phyloP scores from a whole-genome alignment of 2,797 vertebrate species.

The Chelmon rostratus region DNA sequence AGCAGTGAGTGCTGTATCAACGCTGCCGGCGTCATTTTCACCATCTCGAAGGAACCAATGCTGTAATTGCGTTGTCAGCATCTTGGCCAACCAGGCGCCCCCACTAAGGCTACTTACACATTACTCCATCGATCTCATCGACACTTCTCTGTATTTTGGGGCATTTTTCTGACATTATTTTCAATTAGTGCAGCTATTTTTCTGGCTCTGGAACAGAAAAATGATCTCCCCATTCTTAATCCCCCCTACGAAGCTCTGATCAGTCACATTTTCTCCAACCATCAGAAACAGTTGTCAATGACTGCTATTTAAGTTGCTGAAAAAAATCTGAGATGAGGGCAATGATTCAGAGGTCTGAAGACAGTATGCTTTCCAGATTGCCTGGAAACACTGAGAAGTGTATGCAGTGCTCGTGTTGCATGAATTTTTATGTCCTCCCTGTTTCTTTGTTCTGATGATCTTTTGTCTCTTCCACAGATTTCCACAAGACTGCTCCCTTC shows the following conservation, averaged over 20 bases:
- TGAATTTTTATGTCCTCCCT: background rate
- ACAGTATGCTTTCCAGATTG: background rate
- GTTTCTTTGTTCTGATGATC: conserved; percentile 22
- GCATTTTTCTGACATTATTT: background rate
- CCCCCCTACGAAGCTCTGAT: background rate
- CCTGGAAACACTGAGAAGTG: background rate
- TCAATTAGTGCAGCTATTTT: background rate
- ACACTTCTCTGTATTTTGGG: background rate
- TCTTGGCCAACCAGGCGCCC: background rate
- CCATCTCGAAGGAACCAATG: background rate
- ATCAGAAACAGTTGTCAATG: background rate
- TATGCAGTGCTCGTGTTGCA: background rate
- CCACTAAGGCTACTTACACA: background rate
- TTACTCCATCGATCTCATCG: background rate
- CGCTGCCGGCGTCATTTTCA: background rate
- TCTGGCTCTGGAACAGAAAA: background rate
- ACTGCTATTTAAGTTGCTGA: background rate
- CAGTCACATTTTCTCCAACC: background rate
- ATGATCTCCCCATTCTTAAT: background rate
- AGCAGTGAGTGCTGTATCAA: background rate
- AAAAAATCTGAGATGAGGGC: background rate
- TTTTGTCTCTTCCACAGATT: conserved; percentile 90
- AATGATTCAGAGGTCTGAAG: no score
- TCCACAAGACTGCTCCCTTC: conserved; percentile 98
- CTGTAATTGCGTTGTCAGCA: background rate